Evolutionary conservation across 2,888 invertebrate species (phyloP).

Genomic region (Mesoligia furuncula): DNA sequence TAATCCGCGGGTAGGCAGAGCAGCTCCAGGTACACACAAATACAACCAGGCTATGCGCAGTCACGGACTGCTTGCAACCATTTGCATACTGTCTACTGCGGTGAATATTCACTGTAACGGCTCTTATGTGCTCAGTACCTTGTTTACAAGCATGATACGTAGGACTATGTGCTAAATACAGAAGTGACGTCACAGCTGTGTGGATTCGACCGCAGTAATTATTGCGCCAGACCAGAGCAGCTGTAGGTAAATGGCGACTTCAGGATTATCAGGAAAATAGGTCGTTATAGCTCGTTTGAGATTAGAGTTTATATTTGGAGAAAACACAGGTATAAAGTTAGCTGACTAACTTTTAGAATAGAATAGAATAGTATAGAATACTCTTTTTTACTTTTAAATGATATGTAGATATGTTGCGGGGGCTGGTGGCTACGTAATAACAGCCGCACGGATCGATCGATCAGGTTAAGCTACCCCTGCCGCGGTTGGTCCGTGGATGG

Average conservation of each 20-base stretch:
- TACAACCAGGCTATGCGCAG: slow-evolving; percentile 52
- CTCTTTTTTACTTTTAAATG: no score
- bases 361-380: no score
- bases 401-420: neutral
- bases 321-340: neutral
- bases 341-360: neutral
- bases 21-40: slow-evolving; percentile 27
- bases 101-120: slow-evolving; percentile 56
- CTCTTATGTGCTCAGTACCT: slow-evolving; percentile 20
- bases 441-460: no score
- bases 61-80: slow-evolving; percentile 57
- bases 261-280: neutral
- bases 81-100: slow-evolving; percentile 55
- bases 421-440: no score
- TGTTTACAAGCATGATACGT: slow-evolving; percentile 22
- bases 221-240: neutral
- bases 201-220: neutral
- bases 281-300: neutral
- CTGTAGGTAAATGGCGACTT: neutral
- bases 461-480: no score
- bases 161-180: slow-evolving; percentile 15
- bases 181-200: slow-evolving; percentile 18
- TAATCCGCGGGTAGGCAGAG: slow-evolving; percentile 50
- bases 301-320: neutral
- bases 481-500: no score